Evolutionary conservation across 2,797 vertebrate species (phyloP), one percentile per base, ranked within the genome.

Genomic region (Discoglossus pictus): DNA sequence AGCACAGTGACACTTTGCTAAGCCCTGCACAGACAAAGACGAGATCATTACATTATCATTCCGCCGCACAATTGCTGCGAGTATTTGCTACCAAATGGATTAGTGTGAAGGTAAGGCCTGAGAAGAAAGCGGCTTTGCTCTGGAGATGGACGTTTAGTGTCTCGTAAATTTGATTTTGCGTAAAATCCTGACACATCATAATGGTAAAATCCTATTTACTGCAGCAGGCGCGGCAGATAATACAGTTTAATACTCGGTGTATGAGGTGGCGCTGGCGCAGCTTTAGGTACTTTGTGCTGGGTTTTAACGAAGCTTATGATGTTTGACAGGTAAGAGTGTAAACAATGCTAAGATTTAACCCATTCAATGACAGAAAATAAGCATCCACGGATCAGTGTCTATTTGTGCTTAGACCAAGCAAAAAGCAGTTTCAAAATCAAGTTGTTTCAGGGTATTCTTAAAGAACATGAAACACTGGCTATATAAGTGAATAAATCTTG

Each of bases 171-270:
- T 86, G 87, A 90, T 91, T 89, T 89, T 74, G 51, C 76, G 75
- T 82, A 83, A 89, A 89, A 84, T 80, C 85, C 86, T 85, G 86
- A 88, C 88, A 90, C 86, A 88, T 88, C 86, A 85, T 86, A 89
- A 90, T 86, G 86, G 82, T 70, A 36, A 86, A 89, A 91, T 90
- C 88, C 88, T 88, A 88, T 90, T 90, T 90, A 87, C 83, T 84
- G 82, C 63, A 80, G 82, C 83, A 83, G 83, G 84, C 78, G 75
- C 82, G 83, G 82, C 51, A 83, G 84, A 85, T 89, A 89, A 87
- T 87, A 76, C 86, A 79, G 84, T 88, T 87, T 89, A 89, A 88
- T 88, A 87, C 85, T 80, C 80, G 79, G 77, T 71, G 78, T 66
- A 81, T 79, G 53, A 63, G 73, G 70, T 78, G 81, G 81, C 82